Base-by-base conservation (phyloP, 2,113 vertebrate genomes). In the Corythornis vintsioides region DNA sequence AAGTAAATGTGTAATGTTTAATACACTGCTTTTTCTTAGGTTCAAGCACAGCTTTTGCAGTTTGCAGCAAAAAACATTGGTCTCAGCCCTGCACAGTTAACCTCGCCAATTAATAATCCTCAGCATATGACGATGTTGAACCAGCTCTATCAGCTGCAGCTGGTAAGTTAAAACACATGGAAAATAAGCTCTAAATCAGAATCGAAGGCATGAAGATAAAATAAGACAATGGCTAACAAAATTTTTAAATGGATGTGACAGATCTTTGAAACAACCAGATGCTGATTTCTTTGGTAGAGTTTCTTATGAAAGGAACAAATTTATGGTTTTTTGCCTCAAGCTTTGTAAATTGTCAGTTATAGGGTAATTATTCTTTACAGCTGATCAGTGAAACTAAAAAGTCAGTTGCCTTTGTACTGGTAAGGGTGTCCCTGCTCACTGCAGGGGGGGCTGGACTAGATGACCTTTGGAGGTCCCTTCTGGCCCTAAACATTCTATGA, bases 41-140 rank as follows among this genome's bases (percentile, higher is more conserved):
- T 99, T 99, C 99, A 99, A 99, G 99, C 99, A 99, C 99, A 99
- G 98, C 99, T 99, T 98, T 99, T 99, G 98, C 99, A 99, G 98
- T 99, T 99, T 99, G 99, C 99, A 98, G 99, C 99, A 99, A 99
- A 99, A 99, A 99, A 99, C 98, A 99, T 99, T 99, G 99, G 99
- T 99, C 98, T 99, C 98, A 99, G 99, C 98, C 99, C 99, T 99
- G 99, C 99, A 99, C 99, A 99, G 99, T 99, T 99, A 98, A 99
- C 99, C 98, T 99, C 99, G 98, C 99, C 99, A 98, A 98, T 99
- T 98, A 99, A 99, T 97, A 99, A 99, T 97, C 99, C 99, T 99
- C 99, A 99, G 98, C 99, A 99, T 98, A 99, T 99, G 99, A 99
- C 99, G 98, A 98, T 99, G 98, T 98, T 99, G 98, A 99, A 99